Evolutionary conservation across 2,888 invertebrate genomes (phyloP).

Genomic region (Meteorus colon): DNA sequence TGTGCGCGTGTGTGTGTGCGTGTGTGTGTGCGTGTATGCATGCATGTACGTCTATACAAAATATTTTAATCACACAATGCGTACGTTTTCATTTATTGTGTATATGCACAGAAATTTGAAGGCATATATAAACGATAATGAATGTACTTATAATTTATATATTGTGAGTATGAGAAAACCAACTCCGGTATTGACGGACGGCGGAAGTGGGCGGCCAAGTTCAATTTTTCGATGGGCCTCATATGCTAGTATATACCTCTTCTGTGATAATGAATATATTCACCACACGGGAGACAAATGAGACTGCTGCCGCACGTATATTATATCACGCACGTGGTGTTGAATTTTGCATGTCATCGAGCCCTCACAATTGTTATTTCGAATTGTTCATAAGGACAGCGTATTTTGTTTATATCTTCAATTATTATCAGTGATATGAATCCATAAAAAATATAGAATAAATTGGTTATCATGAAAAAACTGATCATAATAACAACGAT

Average conservation of each 20-base stretch:
- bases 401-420: too few relatives aligned
- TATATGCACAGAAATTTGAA: background rate
- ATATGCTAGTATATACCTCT: constrained; percentile 30
- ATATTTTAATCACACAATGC: too few relatives aligned
- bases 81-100: too few relatives aligned
- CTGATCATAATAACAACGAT: too few relatives aligned
- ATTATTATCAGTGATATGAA: too few relatives aligned
- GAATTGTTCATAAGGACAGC: too few relatives aligned
- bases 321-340: constrained; percentile 27
- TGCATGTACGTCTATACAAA: too few relatives aligned
- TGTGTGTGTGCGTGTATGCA: too few relatives aligned
- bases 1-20: too few relatives aligned
- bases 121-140: constrained; percentile 2
- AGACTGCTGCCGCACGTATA: constrained; percentile 2
- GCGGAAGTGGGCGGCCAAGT: constrained; percentile 56
- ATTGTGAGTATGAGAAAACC: constrained; percentile 47
- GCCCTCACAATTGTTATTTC: background rate
- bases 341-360: constrained; percentile 41
- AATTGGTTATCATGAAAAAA: too few relatives aligned
- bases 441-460: too few relatives aligned
- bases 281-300: background rate
- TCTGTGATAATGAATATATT: constrained; percentile 19
- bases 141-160: constrained; percentile 8
- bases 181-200: constrained; percentile 48
- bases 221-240: constrained; percentile 44